phyloP scores from a whole-genome alignment of 2,113 vertebrate species.

The Sterna hirundo region DNA sequence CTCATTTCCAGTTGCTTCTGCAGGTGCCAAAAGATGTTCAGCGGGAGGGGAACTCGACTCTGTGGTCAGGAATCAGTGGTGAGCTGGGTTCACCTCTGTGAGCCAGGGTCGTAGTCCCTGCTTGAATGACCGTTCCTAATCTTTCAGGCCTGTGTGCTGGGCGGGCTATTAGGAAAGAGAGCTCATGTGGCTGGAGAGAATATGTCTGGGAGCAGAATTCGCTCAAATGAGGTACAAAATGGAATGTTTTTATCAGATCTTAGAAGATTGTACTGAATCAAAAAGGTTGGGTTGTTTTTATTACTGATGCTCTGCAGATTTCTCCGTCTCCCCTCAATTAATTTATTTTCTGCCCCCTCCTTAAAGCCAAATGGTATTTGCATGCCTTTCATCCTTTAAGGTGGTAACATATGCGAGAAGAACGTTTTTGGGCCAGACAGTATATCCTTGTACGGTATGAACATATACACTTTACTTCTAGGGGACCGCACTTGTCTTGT shows the following conservation, averaged over 20 bases:
- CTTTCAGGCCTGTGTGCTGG: not conserved
- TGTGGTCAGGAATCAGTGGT: fast-evolving
- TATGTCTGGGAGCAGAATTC: not conserved
- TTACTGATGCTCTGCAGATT: not conserved
- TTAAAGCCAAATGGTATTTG: not conserved
- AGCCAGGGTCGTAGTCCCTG: fast-evolving
- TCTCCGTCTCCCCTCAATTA: not conserved
- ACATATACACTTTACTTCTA: fast-evolving
- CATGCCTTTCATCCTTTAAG: not conserved
- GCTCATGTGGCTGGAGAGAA: not conserved
- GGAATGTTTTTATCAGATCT: not conserved
- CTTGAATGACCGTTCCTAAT: fast-evolving
- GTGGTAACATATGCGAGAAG: fast-evolving
- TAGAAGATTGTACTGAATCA: not conserved
- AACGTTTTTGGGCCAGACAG: not conserved
- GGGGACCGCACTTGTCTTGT: fast-evolving
- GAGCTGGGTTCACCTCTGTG: not conserved
- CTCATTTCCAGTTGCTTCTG: not conserved
- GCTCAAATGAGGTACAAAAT: not conserved
- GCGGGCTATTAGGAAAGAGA: too few species aligned
- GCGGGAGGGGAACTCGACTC: not conserved
- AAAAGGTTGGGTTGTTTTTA: not conserved
- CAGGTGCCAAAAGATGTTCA: not conserved
- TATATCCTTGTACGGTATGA: not conserved
- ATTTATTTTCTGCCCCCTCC: not conserved